Evolutionary conservation across 2,113 vertebrate genomes (phyloP), one percentile per base, ranked within the genome.

Genomic region (Amblyornis subalaris): DNA sequence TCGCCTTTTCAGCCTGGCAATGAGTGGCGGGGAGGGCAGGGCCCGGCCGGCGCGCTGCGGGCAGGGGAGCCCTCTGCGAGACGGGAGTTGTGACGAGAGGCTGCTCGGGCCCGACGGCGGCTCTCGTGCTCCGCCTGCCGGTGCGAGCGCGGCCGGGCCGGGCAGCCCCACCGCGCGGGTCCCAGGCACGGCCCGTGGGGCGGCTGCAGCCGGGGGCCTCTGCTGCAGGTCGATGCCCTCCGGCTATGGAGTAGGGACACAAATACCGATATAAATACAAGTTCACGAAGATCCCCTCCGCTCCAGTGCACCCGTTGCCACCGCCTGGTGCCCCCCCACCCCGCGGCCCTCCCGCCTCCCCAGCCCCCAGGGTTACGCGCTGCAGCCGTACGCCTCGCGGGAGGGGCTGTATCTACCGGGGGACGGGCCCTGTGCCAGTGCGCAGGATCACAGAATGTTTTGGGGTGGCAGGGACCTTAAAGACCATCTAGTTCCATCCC

Each of bases 101-200:
- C 55, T 12, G 53, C 45, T 24, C 2, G 26, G 12, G 13, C 35
- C 40, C 22, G n/a, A n/a, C n/a, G n/a, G n/a, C n/a, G n/a, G n/a
- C n/a, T n/a, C n/a, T 78, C 48, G 20, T n/a, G 81, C 85, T 85
- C 89, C 81, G 6, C 66, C 93, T 89, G 90, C 53, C 50, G 77
- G 14, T n/a, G 21, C 5, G 5, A 61, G 44, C 20, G 14, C 15
- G 28, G n/a, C 24, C 8, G 14, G 38, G 26, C 47, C 5, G 35
- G 9, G 54, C 72, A 10, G 23, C 13, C 18, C 10, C 40, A 14
- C 2, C 4, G 26, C 4, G 6, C 28, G 29, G 31, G 48, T 24
- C 23, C 40, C 19, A 14, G n/a, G 19, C 42, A 15, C 9, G 11
- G 78, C 54, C 33, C 4, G 2, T 8, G 65, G 23, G 23, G 5